Evolutionary conservation across 2,888 invertebrate species (phyloP).

Genomic region (Melanostoma scalare): DNA sequence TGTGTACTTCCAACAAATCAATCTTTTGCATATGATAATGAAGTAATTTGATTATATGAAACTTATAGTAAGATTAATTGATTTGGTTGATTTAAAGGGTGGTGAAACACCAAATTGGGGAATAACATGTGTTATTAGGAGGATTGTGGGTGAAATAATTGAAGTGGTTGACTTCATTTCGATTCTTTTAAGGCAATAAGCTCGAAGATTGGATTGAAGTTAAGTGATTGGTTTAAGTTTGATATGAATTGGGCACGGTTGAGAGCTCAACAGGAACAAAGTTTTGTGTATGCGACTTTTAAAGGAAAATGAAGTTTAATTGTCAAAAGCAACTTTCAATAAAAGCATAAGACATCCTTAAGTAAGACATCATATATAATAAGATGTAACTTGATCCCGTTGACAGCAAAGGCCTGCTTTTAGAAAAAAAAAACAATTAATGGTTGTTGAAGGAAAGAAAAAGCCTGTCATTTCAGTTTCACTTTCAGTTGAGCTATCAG

Average conservation of each 20-base stretch:
- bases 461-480: too few species aligned
- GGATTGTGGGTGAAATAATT: conserved; percentile 31
- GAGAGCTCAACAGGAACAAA: not conserved
- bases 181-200: conserved; percentile 8
- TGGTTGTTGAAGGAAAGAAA: too few species aligned
- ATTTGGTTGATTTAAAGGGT: conserved; percentile 15
- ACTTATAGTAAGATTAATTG: conserved; percentile 30
- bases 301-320: too few species aligned
- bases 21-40: not conserved
- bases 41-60: conserved; percentile 21
- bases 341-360: too few species aligned
- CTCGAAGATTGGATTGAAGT: conserved; percentile 1
- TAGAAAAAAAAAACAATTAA: too few species aligned
- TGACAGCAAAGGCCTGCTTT: too few species aligned
- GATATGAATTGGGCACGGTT: too few species aligned
- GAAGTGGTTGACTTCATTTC: conserved; percentile 2
- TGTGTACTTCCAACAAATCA: not conserved
- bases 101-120: conserved; percentile 1
- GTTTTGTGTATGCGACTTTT: not conserved
- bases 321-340: too few species aligned
- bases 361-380: too few species aligned
- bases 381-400: too few species aligned
- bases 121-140: conserved; percentile 6
- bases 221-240: not conserved
- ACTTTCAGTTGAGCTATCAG: too few species aligned